These are phyloP conservation scores for Myotis findleyi DNA, from an alignment of 2,797 vertebrate genomes.

Conservation along the genomic window DNA sequence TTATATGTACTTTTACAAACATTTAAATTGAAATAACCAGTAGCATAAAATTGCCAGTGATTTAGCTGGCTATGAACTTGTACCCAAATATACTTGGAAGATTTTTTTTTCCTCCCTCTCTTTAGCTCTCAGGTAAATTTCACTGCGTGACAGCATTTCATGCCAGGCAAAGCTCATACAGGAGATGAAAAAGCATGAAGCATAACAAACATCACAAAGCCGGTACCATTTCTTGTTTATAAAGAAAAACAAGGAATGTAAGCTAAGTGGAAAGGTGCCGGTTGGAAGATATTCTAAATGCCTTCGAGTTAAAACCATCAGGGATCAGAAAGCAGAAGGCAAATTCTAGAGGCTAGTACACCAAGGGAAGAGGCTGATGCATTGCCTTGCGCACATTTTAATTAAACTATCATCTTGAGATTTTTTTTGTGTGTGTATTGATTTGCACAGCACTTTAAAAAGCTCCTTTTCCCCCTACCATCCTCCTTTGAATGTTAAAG, in stretches of 20 bases:
- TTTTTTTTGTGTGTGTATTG: conserved; percentile 85
- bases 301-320: conserved; percentile 84
- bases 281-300: conserved; percentile 82
- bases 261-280: conserved; percentile 84
- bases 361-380: conserved; percentile 83
- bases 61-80: conserved; percentile 84
- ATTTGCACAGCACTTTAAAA: conserved; percentile 87
- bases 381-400: conserved; percentile 86
- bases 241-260: conserved; percentile 84
- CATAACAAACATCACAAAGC: conserved; percentile 81
- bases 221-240: conserved; percentile 85
- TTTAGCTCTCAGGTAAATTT: conserved; percentile 87
- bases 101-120: conserved; percentile 62
- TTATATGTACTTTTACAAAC: conserved; percentile 85
- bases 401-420: conserved; percentile 89
- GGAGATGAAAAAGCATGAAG: conserved; percentile 84
- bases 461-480: conserved; percentile 71
- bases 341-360: conserved; percentile 81
- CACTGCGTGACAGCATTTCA: conserved; percentile 80
- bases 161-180: conserved; percentile 83
- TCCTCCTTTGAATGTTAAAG: conserved; percentile 82
- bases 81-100: conserved; percentile 79
- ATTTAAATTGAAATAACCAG: conserved; percentile 86
- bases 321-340: conserved; percentile 83
- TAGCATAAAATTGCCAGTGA: conserved; percentile 85